phyloP scores from a whole-genome alignment of 2,113 vertebrate species.

The Tupaia tana region DNA sequence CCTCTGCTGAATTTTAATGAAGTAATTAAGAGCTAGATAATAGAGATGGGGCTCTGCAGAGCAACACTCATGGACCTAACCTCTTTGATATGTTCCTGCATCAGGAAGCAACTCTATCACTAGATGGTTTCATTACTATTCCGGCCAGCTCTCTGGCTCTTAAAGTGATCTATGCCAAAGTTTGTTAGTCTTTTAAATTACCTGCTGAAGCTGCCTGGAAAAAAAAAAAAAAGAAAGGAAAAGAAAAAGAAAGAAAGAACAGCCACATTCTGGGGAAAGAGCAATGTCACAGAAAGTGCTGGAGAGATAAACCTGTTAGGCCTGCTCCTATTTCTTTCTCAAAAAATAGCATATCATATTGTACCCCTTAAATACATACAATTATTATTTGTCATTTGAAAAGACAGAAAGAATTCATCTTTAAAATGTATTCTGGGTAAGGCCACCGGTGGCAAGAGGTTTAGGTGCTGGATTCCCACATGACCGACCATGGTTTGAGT shows the following conservation, averaged over 20 bases:
- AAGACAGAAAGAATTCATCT: too few species aligned
- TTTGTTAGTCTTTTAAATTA: constrained; percentile 81
- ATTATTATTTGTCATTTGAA: too few species aligned
- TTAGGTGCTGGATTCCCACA: too few species aligned
- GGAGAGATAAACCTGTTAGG: neutral
- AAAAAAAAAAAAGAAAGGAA: neutral
- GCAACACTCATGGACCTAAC: constrained; percentile 67
- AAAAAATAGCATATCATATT: neutral
- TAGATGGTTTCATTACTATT: constrained; percentile 76
- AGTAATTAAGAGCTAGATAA: constrained; percentile 81
- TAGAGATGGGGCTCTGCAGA: constrained; percentile 74
- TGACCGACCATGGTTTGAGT: too few species aligned
- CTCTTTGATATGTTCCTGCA: constrained; percentile 75
- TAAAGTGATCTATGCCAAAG: constrained; percentile 77
- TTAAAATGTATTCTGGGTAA: too few species aligned
- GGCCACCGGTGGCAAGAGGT: too few species aligned
- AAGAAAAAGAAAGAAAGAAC: neutral
- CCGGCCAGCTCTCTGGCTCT: constrained; percentile 65
- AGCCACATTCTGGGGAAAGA: constrained; percentile 23
- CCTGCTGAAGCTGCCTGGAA: neutral
- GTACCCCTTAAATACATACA: too few species aligned
- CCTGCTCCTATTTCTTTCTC: neutral
- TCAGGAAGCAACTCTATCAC: constrained; percentile 76
- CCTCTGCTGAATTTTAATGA: constrained; percentile 80
- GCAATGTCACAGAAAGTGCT: neutral